Evolutionary conservation across 2,113 vertebrate species (phyloP), one percentile per base, ranked within the genome.

Genomic region (Zosterops lateralis): DNA sequence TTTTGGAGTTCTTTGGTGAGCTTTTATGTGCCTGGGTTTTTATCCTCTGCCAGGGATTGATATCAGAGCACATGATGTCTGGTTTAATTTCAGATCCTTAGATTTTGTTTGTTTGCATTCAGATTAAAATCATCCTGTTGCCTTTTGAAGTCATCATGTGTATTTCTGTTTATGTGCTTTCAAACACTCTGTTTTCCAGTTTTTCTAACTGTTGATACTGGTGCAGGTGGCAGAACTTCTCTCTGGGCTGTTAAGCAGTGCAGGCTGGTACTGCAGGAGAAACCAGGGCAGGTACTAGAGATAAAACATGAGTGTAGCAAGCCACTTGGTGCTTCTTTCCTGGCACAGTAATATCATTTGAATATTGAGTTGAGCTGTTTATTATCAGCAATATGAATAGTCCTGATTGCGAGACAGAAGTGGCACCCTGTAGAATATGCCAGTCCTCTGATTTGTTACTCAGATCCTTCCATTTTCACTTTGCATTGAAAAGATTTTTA

Each of bases 71-170:
- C 58, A 13, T 75, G 80, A 87, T 84, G 48, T 61, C 80, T 84
- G 76, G 20, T 82, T 94, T 72, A 72, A 90, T 78, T 92, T 50
- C 66, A 72, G 38, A 57, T 19, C 45, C 61, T 84, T 84, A 75
- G 61, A 56, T 78, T 93, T 78, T 89, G 68, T 91, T 96, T 92
- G 76, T 95, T 93, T 95, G 66, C 21, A 3, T 93, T 93, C 70
- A 82, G 84, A 93, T 96, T 91, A 73, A 85, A 89, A 75, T 93
- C 86, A 93, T 68, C 62, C 80, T 92, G 68, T 93, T 93, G 89
- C 86, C 66, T 90, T 94, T 84, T 92, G 92, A 96, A 95, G 61
- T 75, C 19, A 16, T 82, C 29, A 2, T 17, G n/a, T 64, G 65
- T 84, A 34, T 93, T 96, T 87, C 65, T 83, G 12, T 93, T 65